Conservation (phyloP, 1,140 invertebrate genomes). For the Brachionus asplanchnoidis region DNA sequence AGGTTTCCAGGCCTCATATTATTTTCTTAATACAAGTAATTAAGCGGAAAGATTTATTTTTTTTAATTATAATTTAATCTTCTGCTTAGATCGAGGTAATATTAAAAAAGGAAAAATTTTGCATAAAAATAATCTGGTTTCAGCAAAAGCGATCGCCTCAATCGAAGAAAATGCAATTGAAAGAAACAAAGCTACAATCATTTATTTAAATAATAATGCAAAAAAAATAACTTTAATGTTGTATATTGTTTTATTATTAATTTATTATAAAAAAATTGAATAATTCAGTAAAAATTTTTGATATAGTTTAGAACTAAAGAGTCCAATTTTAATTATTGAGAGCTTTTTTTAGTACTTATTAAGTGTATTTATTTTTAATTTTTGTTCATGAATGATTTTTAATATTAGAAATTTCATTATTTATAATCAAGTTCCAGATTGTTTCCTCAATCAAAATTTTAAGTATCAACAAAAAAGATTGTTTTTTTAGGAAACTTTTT, state of each 20-base stretch:
- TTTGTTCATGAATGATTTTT: too few relatives aligned
- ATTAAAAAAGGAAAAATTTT: background rate
- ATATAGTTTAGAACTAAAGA: too few relatives aligned
- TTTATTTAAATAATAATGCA: background rate
- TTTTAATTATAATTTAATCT: background rate
- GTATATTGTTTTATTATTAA: background rate
- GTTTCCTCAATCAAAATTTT: too few relatives aligned
- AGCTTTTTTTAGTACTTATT: too few relatives aligned
- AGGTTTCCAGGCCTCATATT: constrained; percentile 84
- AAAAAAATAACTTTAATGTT: background rate
- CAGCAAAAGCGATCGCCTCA: background rate
- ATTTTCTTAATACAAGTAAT: constrained; percentile 61
- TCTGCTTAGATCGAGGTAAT: background rate
- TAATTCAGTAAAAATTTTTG: too few relatives aligned
- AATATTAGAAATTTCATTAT: too few relatives aligned
- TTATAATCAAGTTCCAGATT: too few relatives aligned
- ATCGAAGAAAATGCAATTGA: background rate
- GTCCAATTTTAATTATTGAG: too few relatives aligned
- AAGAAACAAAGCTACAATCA: background rate
- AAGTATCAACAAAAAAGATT: too few relatives aligned
- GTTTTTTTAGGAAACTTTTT: too few relatives aligned
- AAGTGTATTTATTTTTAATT: too few relatives aligned
- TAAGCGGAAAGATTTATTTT: background rate
- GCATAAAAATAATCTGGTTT: background rate
- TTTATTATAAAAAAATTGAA: too few relatives aligned